Evolutionary conservation across 2,888 invertebrate genomes (phyloP), one percentile per base, ranked within the genome.

Genomic region (Globia sparganii): DNA sequence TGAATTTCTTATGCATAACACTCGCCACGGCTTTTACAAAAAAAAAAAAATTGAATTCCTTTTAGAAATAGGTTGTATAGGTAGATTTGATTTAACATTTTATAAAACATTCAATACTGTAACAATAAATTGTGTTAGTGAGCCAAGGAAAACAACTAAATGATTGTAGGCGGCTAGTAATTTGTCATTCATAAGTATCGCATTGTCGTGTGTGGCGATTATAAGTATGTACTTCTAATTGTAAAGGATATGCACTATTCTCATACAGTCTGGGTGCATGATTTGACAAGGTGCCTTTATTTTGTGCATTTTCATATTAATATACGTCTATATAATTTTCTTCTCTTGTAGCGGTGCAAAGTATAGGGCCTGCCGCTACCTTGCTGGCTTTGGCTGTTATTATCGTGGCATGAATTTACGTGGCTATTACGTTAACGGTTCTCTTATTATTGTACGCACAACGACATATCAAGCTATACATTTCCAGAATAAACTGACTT

Each of bases 91-190:
- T 9, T 49, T 34, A 34, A 18, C 9, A 53, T 67, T 34, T n/a
- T n/a, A 53, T 66, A 34, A 59, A 61, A 66, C 37, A 72, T 65
- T 69, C n/a, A 66, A 49, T 82, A 72, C 46, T 77, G 53, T 72
- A 72, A 49, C 65, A 77, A 65, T 71, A 31, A n/a, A 78, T 59
- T 56, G 65, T 78, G 78, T 61, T 72, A 82, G 72, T 81, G 40
- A 81, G 83, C 28, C 81, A 81, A 82, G 81, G 81, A 81, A 82
- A 81, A 78, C 83, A 69, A 37, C 69, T 43, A 34, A 72, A 65
- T n/a, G 59, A 15, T 34, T 34, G 81, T 82, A 65, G 83, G 81
- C 40, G 83, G 56, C 13, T 15, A 28, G 56, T 64, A 28, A 78
- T 81, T 61, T 69, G 59, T 82, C 68, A 82, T 77, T 69, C 69